phyloP scores from a whole-genome alignment of 2,113 vertebrate genomes.

The Pseudolaguvia tuberculata region DNA sequence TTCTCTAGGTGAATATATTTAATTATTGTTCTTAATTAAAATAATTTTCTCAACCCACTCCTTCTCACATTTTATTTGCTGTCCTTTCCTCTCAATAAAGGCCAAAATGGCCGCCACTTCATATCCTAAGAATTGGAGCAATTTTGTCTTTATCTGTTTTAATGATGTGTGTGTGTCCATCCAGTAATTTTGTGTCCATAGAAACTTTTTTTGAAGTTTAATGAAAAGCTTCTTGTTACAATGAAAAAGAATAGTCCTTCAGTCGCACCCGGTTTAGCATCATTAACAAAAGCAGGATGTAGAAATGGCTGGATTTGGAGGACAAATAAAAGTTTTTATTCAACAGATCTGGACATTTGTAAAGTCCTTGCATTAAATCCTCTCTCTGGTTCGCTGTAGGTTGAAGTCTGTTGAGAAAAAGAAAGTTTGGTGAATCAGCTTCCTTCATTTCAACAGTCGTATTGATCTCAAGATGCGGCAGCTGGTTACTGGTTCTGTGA shows the following conservation, averaged over 20 bases:
- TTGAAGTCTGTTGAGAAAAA: slow-evolving; percentile 58
- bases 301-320: slow-evolving; percentile 42
- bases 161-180: background rate
- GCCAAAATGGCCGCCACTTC: background rate
- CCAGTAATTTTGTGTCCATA: background rate
- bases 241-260: slow-evolving; percentile 53
- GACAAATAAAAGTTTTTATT: slow-evolving; percentile 42
- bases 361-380: slow-evolving; percentile 45
- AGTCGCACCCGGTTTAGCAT: slow-evolving; percentile 52
- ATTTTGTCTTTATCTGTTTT: background rate
- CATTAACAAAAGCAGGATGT: slow-evolving; percentile 42
- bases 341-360: slow-evolving; percentile 59
- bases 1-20: too few species aligned
- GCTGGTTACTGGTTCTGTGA: slow-evolving; percentile 66
- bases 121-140: slow-evolving; percentile 30
- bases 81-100: too few species aligned
- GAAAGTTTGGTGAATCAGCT: slow-evolving; percentile 41
- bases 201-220: too few species aligned
- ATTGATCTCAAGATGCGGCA: slow-evolving; percentile 49
- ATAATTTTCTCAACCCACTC: too few species aligned
- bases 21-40: too few species aligned
- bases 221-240: slow-evolving; percentile 28
- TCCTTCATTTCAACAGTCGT: slow-evolving; percentile 50
- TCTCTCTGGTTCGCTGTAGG: slow-evolving; percentile 43
- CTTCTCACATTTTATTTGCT: too few species aligned